Evolutionary conservation across 2,113 vertebrate genomes (phyloP).

Genomic region (Sphaerodactylus townsendi): DNA sequence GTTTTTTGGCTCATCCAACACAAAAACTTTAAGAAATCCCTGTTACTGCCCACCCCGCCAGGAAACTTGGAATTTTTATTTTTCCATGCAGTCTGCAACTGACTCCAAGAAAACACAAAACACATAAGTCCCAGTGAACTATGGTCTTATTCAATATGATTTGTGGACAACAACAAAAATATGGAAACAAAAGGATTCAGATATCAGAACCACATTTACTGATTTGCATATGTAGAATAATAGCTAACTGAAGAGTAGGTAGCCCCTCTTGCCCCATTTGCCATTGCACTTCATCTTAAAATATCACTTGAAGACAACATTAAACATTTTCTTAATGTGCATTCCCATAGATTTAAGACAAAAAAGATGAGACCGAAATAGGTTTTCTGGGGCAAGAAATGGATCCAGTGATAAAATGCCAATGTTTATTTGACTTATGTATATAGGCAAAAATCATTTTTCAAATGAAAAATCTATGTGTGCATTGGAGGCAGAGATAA

Average conservation of each 20-base stretch:
- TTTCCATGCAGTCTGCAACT: constrained; percentile 38
- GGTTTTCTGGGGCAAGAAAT: not conserved
- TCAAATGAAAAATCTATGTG: not conserved
- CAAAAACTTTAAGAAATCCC: constrained; percentile 73
- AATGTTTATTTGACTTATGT: not conserved
- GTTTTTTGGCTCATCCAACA: constrained; percentile 66
- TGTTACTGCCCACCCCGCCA: constrained; percentile 61
- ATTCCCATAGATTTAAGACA: not conserved
- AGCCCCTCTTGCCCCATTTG: not conserved
- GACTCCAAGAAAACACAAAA: constrained; percentile 48
- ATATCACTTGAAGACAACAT: not conserved
- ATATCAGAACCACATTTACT: not conserved
- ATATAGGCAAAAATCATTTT: not conserved
- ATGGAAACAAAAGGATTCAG: constrained; percentile 37
- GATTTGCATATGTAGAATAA: not conserved
- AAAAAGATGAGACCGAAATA: not conserved
- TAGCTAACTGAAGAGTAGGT: not conserved
- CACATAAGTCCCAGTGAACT: constrained; percentile 32
- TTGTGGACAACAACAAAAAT: constrained; percentile 33
- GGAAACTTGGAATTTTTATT: constrained; percentile 71
- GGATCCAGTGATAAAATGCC: not conserved
- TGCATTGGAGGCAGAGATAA: not conserved
- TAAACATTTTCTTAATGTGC: not conserved
- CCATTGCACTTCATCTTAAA: not conserved
- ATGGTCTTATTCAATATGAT: constrained; percentile 23